Base-by-base conservation (phyloP, 2,888 invertebrate species). In the Apantesis nais region DNA sequence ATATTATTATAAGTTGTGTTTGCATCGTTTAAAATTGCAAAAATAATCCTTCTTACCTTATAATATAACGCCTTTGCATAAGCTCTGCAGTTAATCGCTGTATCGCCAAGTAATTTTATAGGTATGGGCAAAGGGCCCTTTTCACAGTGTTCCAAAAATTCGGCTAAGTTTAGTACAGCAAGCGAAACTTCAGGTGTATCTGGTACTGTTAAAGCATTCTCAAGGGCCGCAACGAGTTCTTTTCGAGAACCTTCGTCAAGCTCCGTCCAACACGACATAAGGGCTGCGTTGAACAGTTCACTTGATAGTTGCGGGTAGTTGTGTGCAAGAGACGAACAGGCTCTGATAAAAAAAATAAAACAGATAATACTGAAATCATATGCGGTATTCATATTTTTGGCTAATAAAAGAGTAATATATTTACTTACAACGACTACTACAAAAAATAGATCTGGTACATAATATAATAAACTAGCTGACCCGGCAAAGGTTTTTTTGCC, bases 71-170 rank as follows among this genome's bases (percentile, higher is more conserved):
- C 96, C 82, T 96, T 96, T n/a, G 96, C 96, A 82, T 96, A 97
- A 90, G 96, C 96, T 78, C 98, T 96, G 88, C 99, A 99, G 71
- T 97, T 97, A 96, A 99, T 98, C 0, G 99, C 99, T 66, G 98
- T 96, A 80, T 98, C 98, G 0, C 99, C 99, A 0, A 99, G 94
- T 67, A 99, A 93, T 81, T 97, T 97, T 0, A 98, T 97, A 69
- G 98, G 97, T 77, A 99, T 96, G 0, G 99, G 99, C 75, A 99
- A 93, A 0, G 98, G 98, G 48, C 99, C 99, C 90, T 98, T 98
- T 87, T 99, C 99, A 85, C 99, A 99, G 89, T 99, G 99, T 86
- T 99, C 99, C 98, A 99, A 98, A 86, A 99, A 99, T 90, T 99
- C 99, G 0, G 99, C 99, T 76, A 99, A 94, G 93, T 99, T 99